Base-by-base conservation (phyloP, 2,113 vertebrate species). In the Oreotrochilus melanogaster region DNA sequence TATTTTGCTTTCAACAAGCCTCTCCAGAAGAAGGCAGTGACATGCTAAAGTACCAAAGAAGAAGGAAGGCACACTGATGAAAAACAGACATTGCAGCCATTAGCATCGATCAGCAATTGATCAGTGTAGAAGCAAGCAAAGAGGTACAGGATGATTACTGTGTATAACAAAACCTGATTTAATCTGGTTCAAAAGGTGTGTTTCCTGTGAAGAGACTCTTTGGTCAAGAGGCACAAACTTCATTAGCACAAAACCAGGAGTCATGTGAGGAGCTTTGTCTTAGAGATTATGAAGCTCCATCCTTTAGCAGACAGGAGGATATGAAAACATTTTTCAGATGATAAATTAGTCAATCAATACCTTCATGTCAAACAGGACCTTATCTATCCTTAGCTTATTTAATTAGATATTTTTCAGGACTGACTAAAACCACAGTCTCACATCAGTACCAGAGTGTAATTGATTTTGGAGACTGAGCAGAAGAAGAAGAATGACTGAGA, bases 81-180 rank as follows among this genome's bases (percentile, higher is more conserved):
- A 91, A 95, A 98, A 96, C 97, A 98, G 98, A 97, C 94, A 95
- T 97, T 96, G 94, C 93, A 97, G 97, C 98, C 97, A 96, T 98
- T 99, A 98, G 95, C 98, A 98, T 98, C 95, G 98, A 99, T 98
- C 98, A 95, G 81, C 89, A 76, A 97, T 96, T 94, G 97, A 97
- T 98, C 97, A 62, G 86, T 64, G 80, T 70, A 58, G 65, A 65
- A 97, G 81, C 50, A 70, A 91, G 82, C 66, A 79, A 69, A 92
- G 78, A 93, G 64, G 70, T 69, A 85, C 58, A 57, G 70, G 70
- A 53, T 51, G 88, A 94, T 64, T 70, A 72, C 8, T 60, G 35
- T 82, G 37, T 67, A 45, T 14, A 86, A 93, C 79, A 83, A 94
- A 84, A 70, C 89, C 80, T 70, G 54, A 71, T 96, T 97, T 95